These are phyloP conservation scores for Kuschelorhynchus macadamiae DNA, from an alignment of 2,888 invertebrate genomes.

Conservation along the genomic window DNA sequence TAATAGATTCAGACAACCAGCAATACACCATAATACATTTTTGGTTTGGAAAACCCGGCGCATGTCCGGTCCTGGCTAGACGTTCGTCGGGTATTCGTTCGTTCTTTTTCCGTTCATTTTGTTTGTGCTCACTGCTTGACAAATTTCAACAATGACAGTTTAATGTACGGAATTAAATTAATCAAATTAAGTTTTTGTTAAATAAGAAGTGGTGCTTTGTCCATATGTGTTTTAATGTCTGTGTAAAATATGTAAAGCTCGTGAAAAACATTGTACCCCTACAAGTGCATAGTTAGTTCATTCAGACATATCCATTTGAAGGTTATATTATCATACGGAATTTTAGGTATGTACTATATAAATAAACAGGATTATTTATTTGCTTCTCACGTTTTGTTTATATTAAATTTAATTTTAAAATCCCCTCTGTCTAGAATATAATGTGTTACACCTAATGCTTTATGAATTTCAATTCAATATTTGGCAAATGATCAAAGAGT, in stretches of 20 bases:
- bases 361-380: constrained; percentile 38
- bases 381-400: constrained; percentile 30
- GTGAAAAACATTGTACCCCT: not conserved
- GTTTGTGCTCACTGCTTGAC: no score
- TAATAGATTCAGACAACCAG: no score
- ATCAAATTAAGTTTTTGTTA: not conserved
- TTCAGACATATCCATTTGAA: constrained; percentile 22
- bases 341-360: constrained; percentile 37
- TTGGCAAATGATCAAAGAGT: constrained; percentile 4
- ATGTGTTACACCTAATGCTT: constrained; percentile 2
- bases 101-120: no score
- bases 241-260: not conserved
- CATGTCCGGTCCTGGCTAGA: no score
- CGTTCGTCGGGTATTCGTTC: no score
- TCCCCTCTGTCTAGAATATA: constrained; percentile 5
- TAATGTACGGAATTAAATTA: no score
- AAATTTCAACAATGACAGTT: no score
- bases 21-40: no score
- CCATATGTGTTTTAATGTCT: not conserved
- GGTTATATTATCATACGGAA: constrained; percentile 32
- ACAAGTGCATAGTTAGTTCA: no score
- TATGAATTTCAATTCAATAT: constrained; percentile 23
- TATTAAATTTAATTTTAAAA: constrained; percentile 15
- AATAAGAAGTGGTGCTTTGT: not conserved
- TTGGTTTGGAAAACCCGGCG: no score